phyloP scores from a whole-genome alignment of 2,113 vertebrate species.

The Pterocles burchelli region DNA sequence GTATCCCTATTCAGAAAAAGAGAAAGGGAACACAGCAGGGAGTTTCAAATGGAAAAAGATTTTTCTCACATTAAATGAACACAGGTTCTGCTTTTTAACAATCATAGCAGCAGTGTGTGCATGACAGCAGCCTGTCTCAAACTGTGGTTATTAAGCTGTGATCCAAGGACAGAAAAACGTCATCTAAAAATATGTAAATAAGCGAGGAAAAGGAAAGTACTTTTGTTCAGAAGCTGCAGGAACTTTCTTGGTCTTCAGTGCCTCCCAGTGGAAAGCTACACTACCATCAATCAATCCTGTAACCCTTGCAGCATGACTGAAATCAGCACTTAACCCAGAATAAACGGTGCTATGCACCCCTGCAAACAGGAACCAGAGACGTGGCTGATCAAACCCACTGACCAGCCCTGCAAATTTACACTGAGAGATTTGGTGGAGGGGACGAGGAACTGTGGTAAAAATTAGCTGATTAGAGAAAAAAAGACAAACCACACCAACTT shows the following conservation, averaged over 20 bases:
- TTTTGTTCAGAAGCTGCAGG: not conserved
- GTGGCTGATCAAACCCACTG: not conserved
- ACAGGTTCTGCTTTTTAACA: not conserved
- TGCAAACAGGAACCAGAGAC: not conserved
- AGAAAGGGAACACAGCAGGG: not conserved
- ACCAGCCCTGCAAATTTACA: not conserved
- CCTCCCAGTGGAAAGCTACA: conserved; percentile 11
- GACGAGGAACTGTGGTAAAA: not conserved
- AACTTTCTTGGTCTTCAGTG: not conserved
- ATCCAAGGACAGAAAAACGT: not conserved
- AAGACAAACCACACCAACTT: not conserved
- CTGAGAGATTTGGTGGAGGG: not conserved
- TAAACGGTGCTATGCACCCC: not conserved
- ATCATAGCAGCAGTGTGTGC: not conserved
- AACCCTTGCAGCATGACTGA: not conserved
- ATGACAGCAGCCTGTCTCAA: not conserved
- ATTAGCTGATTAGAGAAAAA: not conserved
- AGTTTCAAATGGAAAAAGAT: not conserved
- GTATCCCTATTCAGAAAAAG: not conserved
- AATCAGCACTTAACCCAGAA: not conserved
- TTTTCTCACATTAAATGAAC: not conserved
- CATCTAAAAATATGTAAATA: not conserved
- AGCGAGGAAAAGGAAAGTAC: not conserved
- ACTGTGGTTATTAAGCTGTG: not conserved
- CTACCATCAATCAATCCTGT: not conserved